Evolutionary conservation across 92 coral and sea anemone genomes (phyloP).

Genomic region (Epizoanthus stellaris): DNA sequence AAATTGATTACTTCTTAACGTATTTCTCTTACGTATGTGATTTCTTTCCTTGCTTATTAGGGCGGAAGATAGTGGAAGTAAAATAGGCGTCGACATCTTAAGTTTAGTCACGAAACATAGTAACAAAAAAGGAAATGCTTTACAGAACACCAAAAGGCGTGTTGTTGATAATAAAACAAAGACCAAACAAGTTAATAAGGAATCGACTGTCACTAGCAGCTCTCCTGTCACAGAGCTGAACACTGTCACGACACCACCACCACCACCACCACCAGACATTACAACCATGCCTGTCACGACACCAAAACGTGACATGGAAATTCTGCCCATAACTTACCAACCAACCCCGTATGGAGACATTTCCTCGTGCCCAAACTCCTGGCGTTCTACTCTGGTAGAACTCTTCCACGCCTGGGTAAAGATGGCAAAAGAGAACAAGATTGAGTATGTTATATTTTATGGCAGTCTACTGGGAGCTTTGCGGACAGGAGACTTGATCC

Average conservation of each 20-base stretch:
- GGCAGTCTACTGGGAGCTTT: slow-evolving; percentile 83
- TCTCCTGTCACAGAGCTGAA: not conserved
- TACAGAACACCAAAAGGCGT: not conserved
- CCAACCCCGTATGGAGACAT: slow-evolving; percentile 16
- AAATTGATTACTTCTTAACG: too few relatives aligned
- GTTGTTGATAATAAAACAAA: not conserved
- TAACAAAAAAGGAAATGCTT: not conserved
- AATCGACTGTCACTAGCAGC: not conserved
- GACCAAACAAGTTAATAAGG: not conserved
- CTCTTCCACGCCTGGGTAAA: slow-evolving; percentile 70
- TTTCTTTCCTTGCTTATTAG: slow-evolving; percentile 1
- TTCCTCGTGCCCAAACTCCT: slow-evolving; percentile 24
- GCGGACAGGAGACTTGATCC: slow-evolving; percentile 82
- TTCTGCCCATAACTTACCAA: not conserved
- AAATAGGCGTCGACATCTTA: too few relatives aligned
- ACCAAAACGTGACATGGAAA: not conserved
- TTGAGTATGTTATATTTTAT: slow-evolving; percentile 74
- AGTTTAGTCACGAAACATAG: too few relatives aligned
- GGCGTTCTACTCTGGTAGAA: slow-evolving; percentile 41
- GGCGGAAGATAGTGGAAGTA: not conserved
- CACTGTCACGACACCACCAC: not conserved
- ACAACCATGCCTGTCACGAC: not conserved
- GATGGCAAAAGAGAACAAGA: slow-evolving; percentile 66
- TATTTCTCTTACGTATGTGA: too few relatives aligned
- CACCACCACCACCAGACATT: not conserved